Percentiles rank a stretch among this genome's conserved stretches.
phyloP scores from a whole-genome alignment of 2,113 vertebrate genomes.

The Aphelocoma coerulescens region DNA sequence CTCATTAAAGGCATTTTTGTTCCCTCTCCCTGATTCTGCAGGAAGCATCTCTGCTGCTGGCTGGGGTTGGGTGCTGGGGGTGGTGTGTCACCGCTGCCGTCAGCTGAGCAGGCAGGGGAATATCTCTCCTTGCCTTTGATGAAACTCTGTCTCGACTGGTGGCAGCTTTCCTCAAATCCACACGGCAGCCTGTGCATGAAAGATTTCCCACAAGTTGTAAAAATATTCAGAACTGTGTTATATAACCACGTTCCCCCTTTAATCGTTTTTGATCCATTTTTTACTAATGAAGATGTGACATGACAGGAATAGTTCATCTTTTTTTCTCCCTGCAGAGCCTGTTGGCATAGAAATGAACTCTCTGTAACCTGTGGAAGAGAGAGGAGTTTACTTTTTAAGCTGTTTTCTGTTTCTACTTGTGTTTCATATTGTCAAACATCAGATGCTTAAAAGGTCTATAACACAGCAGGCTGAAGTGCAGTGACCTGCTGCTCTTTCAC shows the following conservation, averaged over 20 bases:
- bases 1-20: not conserved
- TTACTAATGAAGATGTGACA: slow-evolving; percentile 13
- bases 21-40: not conserved
- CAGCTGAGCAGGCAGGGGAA: not conserved
- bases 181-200: fast-evolving
- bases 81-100: not conserved
- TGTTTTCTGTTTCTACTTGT: slow-evolving; percentile 16
- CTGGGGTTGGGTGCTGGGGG: not conserved
- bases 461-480: not conserved
- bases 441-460: not conserved
- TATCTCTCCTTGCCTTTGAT: not conserved
- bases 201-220: not conserved
- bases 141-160: not conserved
- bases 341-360: slow-evolving; percentile 34
- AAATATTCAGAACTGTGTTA: not conserved
- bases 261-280: slow-evolving; percentile 1
- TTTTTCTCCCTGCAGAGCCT: not conserved
- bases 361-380: not conserved
- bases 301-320: not conserved
- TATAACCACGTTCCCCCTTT: not conserved
- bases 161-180: not conserved
- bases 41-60: not conserved
- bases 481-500: slow-evolving; percentile 22
- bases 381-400: slow-evolving; percentile 15
- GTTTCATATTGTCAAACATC: not conserved